Conservation (phyloP, 2,888 invertebrate species). For the Drosophila longiperda region DNA sequence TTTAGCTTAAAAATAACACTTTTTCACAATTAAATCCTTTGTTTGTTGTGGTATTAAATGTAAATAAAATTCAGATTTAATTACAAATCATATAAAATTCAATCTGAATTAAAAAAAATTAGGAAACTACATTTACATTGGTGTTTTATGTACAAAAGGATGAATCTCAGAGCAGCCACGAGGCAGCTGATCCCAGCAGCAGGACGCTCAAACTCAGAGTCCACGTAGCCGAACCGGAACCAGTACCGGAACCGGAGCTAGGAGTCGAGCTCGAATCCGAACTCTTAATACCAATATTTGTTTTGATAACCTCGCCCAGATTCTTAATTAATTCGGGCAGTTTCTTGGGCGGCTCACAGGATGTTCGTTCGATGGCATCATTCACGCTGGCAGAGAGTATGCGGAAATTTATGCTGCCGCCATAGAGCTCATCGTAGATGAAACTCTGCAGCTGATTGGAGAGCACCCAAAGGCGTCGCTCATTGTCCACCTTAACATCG, state of each 20-base stretch:
- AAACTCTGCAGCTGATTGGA: conserved; percentile 90
- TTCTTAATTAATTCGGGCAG: conserved; percentile 87
- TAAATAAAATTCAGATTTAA: not conserved
- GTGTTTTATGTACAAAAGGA: conserved; percentile 9
- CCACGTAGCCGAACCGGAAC: conserved; percentile 9
- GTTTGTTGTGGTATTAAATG: not conserved
- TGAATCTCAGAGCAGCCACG: conserved; percentile 25
- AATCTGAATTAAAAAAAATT: conserved; percentile 22
- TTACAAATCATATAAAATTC: not conserved
- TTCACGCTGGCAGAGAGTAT: conserved; percentile 89
- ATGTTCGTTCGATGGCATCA: conserved; percentile 90
- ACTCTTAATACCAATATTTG: conserved; percentile 53
- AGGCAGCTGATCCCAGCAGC: conserved; percentile 26
- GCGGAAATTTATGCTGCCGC: conserved; percentile 89
- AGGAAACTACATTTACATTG: conserved; percentile 30
- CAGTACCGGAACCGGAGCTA: not conserved
- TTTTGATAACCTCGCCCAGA: conserved; percentile 86
- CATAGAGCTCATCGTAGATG: conserved; percentile 88
- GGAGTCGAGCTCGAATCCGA: conserved; percentile 11
- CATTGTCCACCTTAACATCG: conserved; percentile 91
- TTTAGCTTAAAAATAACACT: conserved; percentile 1
- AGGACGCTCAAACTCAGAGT: conserved; percentile 18
- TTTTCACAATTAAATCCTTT: not conserved
- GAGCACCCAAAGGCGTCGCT: conserved; percentile 90
- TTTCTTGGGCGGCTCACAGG: conserved; percentile 88